These are phyloP conservation scores for Rana temporaria DNA, from an alignment of 2,113 vertebrate species.

Conservation along the genomic window DNA sequence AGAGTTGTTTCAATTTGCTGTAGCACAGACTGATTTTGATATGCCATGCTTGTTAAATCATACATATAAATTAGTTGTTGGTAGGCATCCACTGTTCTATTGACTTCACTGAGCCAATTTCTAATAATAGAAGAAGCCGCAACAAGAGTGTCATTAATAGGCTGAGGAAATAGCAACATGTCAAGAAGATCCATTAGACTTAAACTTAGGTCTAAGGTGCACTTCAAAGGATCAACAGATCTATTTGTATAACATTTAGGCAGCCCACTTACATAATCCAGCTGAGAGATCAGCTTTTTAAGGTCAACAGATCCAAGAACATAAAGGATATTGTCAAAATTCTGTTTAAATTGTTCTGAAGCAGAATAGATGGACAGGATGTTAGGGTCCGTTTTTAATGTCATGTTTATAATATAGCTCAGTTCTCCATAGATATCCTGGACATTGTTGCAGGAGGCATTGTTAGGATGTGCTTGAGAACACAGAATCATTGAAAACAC, in stretches of 20 bases:
- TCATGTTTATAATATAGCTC: not conserved
- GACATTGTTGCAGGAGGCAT: not conserved
- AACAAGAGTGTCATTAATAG: constrained; percentile 6
- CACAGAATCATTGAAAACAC: constrained; percentile 7
- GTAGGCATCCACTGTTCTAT: constrained; percentile 14
- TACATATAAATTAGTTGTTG: not conserved
- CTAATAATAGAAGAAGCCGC: constrained; percentile 2
- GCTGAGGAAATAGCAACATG: not conserved
- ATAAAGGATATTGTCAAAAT: not conserved
- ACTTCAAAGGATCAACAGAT: constrained; percentile 2
- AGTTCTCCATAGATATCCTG: not conserved
- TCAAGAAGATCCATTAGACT: constrained; percentile 7
- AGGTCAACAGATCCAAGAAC: constrained; percentile 19
- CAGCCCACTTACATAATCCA: constrained; percentile 6
- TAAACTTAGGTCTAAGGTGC: constrained; percentile 5
- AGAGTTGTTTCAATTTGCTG: constrained; percentile 12
- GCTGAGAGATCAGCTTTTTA: not conserved
- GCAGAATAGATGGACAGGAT: not conserved
- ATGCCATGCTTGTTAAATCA: constrained; percentile 7
- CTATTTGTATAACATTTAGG: constrained; percentile 10
- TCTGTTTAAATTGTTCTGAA: not conserved
- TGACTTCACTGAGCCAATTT: not conserved
- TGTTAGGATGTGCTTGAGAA: not conserved
- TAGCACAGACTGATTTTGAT: not conserved
- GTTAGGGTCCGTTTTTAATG: not conserved